Evolutionary conservation across 1,140 invertebrate species (phyloP), one percentile per base, ranked within the genome.

Genomic region (Tetramorium alpestre): DNA sequence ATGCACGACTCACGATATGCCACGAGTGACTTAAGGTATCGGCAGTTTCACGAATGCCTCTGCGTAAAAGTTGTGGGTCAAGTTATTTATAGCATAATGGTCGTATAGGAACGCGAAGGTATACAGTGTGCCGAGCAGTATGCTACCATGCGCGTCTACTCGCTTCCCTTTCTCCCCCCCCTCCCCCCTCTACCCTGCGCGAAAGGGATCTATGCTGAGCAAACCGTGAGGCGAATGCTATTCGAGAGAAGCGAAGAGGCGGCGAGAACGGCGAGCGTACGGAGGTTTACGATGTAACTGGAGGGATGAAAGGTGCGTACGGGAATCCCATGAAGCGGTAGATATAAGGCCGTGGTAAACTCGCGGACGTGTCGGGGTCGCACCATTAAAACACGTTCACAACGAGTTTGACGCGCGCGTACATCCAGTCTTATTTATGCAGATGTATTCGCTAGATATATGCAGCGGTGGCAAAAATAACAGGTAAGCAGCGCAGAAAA

Each of bases 371-470:
- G 89, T 88, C 82, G 65, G 88, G 70, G 87, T 90, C 65, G 80
- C 54, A 56, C 72, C 77, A 85, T 91, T 91, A 91, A 91, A 91
- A 87, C 87, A 90, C 82, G 89, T 87, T 90, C 87, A 62, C 76
- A 89, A 85, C 81, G 81, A 90, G 73, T 85, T 77, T 73, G 22
- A 69, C n/a, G 65, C 73, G 67, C 73, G 60, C 80, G 44, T 44
- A 47, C 84, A 80, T 88, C 81, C 64, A 82, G 70, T 87, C 70
- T 90, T 81, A 82, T 90, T 90, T 90, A 90, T 90, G 88, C 88
- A 81, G 69, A 77, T 89, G 81, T 78, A 60, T 87, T 87, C 78
- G 65, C 75, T 85, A 60, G 33, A 11, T 18, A 16, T 49, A 33
- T 33, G 33, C 33, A 33, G 33, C 33, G 3, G 3, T 4, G 3